Evolutionary conservation across 1,140 invertebrate species (phyloP).

Genomic region (Pogonomyrmex barbatus): DNA sequence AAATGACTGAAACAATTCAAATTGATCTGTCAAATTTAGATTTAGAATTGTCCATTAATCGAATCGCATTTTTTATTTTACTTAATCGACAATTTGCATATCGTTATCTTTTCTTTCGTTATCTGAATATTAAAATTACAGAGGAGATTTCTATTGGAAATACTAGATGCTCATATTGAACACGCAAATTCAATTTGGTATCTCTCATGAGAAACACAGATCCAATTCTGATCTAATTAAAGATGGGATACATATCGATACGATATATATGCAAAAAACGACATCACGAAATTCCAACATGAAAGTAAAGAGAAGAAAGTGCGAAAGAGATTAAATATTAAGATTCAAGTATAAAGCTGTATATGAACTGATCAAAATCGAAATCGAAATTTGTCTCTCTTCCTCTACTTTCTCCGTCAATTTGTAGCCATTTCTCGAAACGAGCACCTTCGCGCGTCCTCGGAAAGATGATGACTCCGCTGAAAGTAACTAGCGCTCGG

Average conservation of each 20-base stretch:
- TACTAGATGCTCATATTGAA: constrained; percentile 26
- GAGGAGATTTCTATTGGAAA: constrained; percentile 1
- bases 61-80: constrained; percentile 18
- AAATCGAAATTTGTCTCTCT: background rate
- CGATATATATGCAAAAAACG: constrained; percentile 3
- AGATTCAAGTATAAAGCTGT: background rate
- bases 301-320: background rate
- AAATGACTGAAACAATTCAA: constrained; percentile 2
- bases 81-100: constrained; percentile 36
- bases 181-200: constrained; percentile 47
- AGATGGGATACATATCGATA: background rate
- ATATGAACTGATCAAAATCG: constrained; percentile 4
- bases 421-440: constrained; percentile 7
- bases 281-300: background rate
- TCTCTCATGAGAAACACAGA: background rate
- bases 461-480: constrained; percentile 37
- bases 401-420: background rate
- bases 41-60: constrained; percentile 5
- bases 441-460: background rate
- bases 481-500: constrained; percentile 39
- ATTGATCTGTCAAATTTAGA: background rate
- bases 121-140: constrained; percentile 46
- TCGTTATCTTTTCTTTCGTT: too few species aligned
- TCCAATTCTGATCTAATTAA: constrained; percentile 30
- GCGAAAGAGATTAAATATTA: constrained; percentile 36